A percentile compares a stretch with the other conserved stretches of the same genome.
Evolutionary conservation across 2,888 invertebrate genomes (phyloP).

Genomic region (Drosophila bunnanda): DNA sequence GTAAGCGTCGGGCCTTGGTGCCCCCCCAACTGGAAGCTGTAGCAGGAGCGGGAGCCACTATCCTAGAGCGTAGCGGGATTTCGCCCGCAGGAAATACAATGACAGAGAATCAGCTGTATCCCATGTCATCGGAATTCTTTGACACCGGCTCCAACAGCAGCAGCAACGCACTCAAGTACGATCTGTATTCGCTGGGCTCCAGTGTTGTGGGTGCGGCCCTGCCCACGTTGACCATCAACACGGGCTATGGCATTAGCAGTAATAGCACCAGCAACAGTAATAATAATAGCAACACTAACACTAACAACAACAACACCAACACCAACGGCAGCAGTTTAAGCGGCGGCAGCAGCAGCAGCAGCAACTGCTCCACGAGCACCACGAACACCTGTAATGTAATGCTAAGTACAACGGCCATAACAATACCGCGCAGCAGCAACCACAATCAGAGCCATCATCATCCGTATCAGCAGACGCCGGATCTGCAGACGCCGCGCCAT

Average conservation of each 20-base stretch:
- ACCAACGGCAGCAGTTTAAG: slow-evolving; percentile 29
- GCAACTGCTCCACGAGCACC: slow-evolving; percentile 52
- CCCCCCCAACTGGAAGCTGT: slow-evolving; percentile 8
- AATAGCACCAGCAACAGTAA: slow-evolving; percentile 31
- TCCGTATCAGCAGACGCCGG: slow-evolving; percentile 70
- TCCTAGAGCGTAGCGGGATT: slow-evolving; percentile 15
- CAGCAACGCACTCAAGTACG: slow-evolving; percentile 83
- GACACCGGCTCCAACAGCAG: slow-evolving; percentile 84
- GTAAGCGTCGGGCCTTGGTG: slow-evolving; percentile 24
- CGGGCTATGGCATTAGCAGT: slow-evolving; percentile 45
- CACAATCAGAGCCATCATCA: slow-evolving; percentile 81
- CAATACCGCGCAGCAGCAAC: slow-evolving; percentile 83
- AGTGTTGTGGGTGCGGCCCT: slow-evolving; percentile 55
- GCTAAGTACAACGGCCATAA: slow-evolving; percentile 83
- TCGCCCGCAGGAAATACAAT: slow-evolving; percentile 64
- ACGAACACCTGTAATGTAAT: slow-evolving; percentile 77
- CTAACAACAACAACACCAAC: slow-evolving; percentile 29
- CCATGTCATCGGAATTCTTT: slow-evolving; percentile 84
- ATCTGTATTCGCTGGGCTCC: slow-evolving; percentile 79
- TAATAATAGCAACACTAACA: slow-evolving; percentile 31
- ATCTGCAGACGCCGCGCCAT: slow-evolving; percentile 63
- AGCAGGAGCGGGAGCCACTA: background rate
- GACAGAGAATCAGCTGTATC: slow-evolving; percentile 84
- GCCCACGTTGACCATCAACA: slow-evolving; percentile 69
- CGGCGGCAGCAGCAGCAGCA: slow-evolving; percentile 47